Evolutionary conservation across 1,140 invertebrate genomes (phyloP), one percentile per base, ranked within the genome.

Genomic region (Samia ricini): DNA sequence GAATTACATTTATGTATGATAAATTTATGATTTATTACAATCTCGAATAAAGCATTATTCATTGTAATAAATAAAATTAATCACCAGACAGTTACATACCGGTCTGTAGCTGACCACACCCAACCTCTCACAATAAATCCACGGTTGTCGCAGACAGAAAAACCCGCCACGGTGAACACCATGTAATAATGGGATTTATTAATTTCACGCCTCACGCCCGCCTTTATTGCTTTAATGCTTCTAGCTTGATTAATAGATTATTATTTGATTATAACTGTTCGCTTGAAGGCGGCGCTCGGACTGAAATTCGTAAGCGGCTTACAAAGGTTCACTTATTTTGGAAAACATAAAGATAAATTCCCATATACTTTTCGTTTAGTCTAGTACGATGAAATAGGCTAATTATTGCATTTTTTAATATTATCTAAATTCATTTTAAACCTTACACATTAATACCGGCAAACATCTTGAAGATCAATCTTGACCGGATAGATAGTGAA

Each of bases 171-270:
- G 58, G 55, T 21, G 72, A 74, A 80, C 74, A 78, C 68, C 71
- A 66, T 79, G 72, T 71, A 66, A 80, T 80, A 82, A 82, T 80
- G 74, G 74, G 76, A 80, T 82, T 82, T 79, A 82, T 82, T 80
- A 82, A 80, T 82, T 80, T 74, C 71, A 76, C 77, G 68, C 64
- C 64, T 59, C 56, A 59, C 56, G 62, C 67, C 54, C 48, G 33
- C 56, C 59, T 64, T 68, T 67, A 70, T 69, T 69, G 66, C 61
- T 20, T 29, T 42, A 42, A 42, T 42, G 24, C 48, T 63, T 63
- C 57, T 64, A 63, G 52, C 54, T 52, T 66, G 52, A 68, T 68
- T 63, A 57, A 64, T 65, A 60, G 52, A 61, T 67, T 69, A 42
- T 60, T 52, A 33, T 52, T 52, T 22, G 19, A 22, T 23, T 52